These are phyloP conservation scores for Aspiorhynchus laticeps DNA, from an alignment of 2,113 vertebrate genomes.

Conservation along the genomic window DNA sequence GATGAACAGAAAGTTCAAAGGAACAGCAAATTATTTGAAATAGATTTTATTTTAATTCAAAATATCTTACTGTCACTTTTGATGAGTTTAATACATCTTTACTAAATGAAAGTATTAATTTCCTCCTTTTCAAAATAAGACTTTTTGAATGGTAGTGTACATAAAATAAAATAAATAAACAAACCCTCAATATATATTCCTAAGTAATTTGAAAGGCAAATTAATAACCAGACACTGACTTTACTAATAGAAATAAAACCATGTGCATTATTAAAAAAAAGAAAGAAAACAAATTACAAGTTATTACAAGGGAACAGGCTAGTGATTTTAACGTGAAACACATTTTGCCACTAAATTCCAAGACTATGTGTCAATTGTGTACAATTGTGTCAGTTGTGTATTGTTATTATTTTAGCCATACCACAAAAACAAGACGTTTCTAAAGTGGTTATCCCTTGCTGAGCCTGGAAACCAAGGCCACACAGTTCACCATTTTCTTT, in stretches of 20 bases:
- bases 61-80: too few species aligned
- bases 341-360: background rate
- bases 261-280: background rate
- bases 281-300: too few species aligned
- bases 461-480: conserved; percentile 1
- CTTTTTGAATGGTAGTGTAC: background rate
- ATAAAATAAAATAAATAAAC: background rate
- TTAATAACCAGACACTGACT: background rate
- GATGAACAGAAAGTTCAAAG: background rate
- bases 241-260: background rate
- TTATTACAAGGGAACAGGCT: background rate
- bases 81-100: too few species aligned
- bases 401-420: background rate
- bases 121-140: too few species aligned
- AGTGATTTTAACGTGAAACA: background rate
- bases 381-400: background rate
- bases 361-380: background rate
- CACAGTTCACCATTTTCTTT: background rate
- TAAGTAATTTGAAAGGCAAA: background rate
- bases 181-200: background rate
- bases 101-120: too few species aligned
- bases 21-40: too few species aligned
- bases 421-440: background rate
- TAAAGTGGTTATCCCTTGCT: background rate
- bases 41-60: too few species aligned